These are phyloP conservation scores for Rhineura floridana DNA, from an alignment of 2,113 vertebrate species.

Conservation along the genomic window DNA sequence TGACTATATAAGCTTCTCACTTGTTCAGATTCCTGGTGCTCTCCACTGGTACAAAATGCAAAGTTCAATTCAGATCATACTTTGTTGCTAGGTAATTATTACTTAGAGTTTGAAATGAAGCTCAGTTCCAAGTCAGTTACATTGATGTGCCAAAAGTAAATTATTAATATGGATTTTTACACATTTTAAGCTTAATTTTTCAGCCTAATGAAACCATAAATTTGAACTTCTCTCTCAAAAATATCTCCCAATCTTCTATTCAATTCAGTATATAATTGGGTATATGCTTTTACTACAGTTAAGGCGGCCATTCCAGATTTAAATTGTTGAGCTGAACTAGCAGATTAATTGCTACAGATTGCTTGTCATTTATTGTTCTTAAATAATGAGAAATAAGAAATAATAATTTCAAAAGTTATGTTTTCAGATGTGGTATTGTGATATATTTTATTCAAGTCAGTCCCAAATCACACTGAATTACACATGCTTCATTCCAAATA, in stretches of 20 bases:
- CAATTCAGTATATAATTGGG: slow-evolving; percentile 72
- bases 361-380: slow-evolving; percentile 32
- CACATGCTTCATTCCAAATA: not conserved
- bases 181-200: slow-evolving; percentile 78
- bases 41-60: slow-evolving; percentile 56
- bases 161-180: slow-evolving; percentile 76
- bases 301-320: slow-evolving; percentile 60
- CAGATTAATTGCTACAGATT: slow-evolving; percentile 51
- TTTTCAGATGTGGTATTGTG: not conserved
- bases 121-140: slow-evolving; percentile 74
- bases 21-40: slow-evolving; percentile 54
- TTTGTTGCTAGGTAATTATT: slow-evolving; percentile 68
- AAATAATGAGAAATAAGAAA: slow-evolving; percentile 33
- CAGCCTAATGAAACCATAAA: slow-evolving; percentile 75
- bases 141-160: slow-evolving; percentile 74
- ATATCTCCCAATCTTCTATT: slow-evolving; percentile 65
- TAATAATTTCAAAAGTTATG: slow-evolving; percentile 32
- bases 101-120: slow-evolving; percentile 66
- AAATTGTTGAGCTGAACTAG: slow-evolving; percentile 58
- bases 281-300: slow-evolving; percentile 66
- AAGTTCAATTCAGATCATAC: slow-evolving; percentile 61
- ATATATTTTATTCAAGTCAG: not conserved
- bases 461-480: not conserved
- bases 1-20: slow-evolving; percentile 60
- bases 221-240: slow-evolving; percentile 62